phyloP scores from a whole-genome alignment of 2,888 invertebrate genomes.

The Acronicta leporina region DNA sequence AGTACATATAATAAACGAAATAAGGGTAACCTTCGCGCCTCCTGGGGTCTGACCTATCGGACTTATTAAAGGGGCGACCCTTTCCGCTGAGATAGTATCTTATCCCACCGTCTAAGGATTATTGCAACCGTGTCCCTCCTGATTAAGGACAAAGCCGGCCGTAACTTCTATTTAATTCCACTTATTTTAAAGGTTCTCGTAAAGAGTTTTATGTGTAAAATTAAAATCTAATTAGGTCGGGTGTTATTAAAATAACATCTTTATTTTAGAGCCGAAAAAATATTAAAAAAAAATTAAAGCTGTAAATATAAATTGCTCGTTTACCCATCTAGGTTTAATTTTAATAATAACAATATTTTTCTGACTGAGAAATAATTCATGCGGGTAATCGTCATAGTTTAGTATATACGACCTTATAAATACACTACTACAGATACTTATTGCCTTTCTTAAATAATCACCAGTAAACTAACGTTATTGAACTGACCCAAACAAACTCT shows the following conservation, averaged over 20 bases:
- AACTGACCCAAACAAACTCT: conserved; percentile 34
- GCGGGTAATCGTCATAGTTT: too few relatives aligned
- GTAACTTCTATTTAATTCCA: conserved; percentile 60
- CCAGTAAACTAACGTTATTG: conserved; percentile 14
- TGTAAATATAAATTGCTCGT: not conserved
- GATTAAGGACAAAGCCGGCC: conserved; percentile 57
- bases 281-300: not conserved
- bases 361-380: too few relatives aligned
- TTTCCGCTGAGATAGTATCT: conserved; percentile 56
- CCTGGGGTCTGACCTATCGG: conserved; percentile 61
- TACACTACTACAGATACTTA: too few relatives aligned
- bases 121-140: conserved; percentile 58
- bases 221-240: conserved; percentile 52
- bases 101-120: conserved; percentile 60
- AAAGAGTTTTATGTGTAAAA: conserved; percentile 54
- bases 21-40: conserved; percentile 58
- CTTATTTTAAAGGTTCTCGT: conserved; percentile 51
- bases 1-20: conserved; percentile 57
- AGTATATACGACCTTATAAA: too few relatives aligned
- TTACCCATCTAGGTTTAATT: not conserved
- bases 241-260: conserved; percentile 35
- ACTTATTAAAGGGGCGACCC: conserved; percentile 65
- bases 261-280: conserved; percentile 5
- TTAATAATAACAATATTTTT: not conserved
- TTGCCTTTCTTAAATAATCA: conserved; percentile 3